Percentiles rank a stretch among this genome's conserved stretches.
phyloP scores from a whole-genome alignment of 2,888 invertebrate genomes.

The Ormyrus nitidulus region DNA sequence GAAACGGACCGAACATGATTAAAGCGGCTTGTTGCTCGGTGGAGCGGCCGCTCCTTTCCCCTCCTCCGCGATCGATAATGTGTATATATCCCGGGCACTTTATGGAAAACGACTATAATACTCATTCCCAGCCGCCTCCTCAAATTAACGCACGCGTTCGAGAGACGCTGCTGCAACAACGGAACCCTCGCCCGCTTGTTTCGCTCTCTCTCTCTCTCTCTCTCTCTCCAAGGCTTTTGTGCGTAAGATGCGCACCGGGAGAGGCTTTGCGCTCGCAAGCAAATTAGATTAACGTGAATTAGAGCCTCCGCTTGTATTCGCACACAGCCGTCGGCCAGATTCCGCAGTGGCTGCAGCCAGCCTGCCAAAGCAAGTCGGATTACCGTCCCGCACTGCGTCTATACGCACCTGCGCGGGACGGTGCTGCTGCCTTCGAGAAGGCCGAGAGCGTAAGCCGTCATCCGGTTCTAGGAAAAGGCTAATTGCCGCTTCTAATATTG shows the following conservation, averaged over 20 bases:
- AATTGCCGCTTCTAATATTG: no score
- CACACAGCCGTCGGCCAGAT: slow-evolving; percentile 62
- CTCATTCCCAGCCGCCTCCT: neutral
- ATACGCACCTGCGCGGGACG: neutral
- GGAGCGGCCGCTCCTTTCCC: neutral
- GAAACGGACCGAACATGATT: slow-evolving; percentile 43
- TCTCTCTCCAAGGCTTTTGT: slow-evolving; percentile 16
- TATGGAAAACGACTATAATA: slow-evolving; percentile 31
- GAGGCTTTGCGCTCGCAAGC: slow-evolving; percentile 63
- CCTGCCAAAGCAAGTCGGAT: slow-evolving; percentile 27
- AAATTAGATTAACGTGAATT: slow-evolving; percentile 70
- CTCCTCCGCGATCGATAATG: slow-evolving; percentile 26
- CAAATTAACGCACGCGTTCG: slow-evolving; percentile 31
- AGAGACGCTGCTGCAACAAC: slow-evolving; percentile 10
- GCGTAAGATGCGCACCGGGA: slow-evolving; percentile 59
- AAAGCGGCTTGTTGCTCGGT: slow-evolving; percentile 44
- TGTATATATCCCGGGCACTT: slow-evolving; percentile 10
- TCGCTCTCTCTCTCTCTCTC: no score
- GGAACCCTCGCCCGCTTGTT: no score
- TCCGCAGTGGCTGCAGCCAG: slow-evolving; percentile 49
- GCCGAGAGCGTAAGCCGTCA: neutral
- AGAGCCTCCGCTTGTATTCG: slow-evolving; percentile 63
- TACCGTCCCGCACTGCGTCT: neutral
- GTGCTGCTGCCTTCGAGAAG: neutral
- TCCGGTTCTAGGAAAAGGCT: no score